Base-by-base conservation (phyloP, 2,113 vertebrate species). In the Callionymus lyra region DNA sequence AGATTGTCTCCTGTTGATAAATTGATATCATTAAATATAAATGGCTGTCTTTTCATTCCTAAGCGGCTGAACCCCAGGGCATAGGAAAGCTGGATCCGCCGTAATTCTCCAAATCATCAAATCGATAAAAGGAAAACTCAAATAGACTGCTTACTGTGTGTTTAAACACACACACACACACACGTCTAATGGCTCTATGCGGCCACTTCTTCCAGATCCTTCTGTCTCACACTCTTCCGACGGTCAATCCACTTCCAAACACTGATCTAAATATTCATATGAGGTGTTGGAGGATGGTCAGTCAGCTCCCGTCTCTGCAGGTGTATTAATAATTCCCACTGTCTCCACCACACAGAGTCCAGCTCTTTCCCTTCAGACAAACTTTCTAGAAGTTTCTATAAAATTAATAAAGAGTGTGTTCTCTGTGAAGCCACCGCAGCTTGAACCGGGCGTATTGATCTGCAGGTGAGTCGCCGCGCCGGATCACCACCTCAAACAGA, bases 371-470 rank as follows among this genome's bases (percentile, higher is more conserved):
- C 82, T 85, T 87, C 80, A 83, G 65, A 88, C 84, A 90, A 96
- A 96, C 88, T 96, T 94, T 97, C 87, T 90, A 92, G 90, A 97
- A 96, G 90, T 97, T 94, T 90, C 89, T 92, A 97, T 97, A 94
- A 97, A n/a, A 98, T 98, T 97, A 97, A 97, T 97, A 97, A n/a
- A 97, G 83, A 94, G 89, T 92, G 87, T 91, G 79, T 76, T 86
- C 89, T 90, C 87, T 93, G 88, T 93, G 91, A 93, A 97, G 90
- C 87, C 89, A 87, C n/a, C n/a, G 86, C 87, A 85, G 86, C 93
- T 97, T 97, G 93, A 98, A 96, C 89, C 87, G 1, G 54, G 84
- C 89, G 85, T 96, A 97, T 97, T 98, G 93, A 98, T 98, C 93
- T 86, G 88, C 92, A 93, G 93, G 93, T 97, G 94, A 97, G 91